A percentile compares a stretch with the other conserved stretches of the same genome.
Evolutionary conservation across 2,888 invertebrate species (phyloP).

Genomic region (Limnephilus lunatus): DNA sequence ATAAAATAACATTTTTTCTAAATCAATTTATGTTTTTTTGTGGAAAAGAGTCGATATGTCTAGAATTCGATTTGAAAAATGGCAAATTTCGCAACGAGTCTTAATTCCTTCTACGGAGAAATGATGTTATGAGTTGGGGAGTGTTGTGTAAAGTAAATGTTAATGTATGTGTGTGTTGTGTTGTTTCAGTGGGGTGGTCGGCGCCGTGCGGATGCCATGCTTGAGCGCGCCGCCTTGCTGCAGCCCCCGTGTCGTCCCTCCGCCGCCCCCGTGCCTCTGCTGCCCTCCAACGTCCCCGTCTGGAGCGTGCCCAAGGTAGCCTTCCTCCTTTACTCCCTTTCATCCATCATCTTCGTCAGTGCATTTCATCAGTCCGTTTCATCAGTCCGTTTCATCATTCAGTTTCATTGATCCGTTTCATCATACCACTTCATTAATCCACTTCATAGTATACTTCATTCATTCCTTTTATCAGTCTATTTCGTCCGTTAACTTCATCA

Average conservation of each 20-base stretch:
- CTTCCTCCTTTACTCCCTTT: no score
- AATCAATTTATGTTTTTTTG: no score
- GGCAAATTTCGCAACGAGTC: no score
- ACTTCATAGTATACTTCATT: no score
- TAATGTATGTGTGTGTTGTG: neutral
- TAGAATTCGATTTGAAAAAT: no score
- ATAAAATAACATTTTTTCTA: no score
- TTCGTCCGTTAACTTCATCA: no score
- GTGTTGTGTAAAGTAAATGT: neutral
- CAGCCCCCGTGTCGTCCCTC: conserved; percentile 73
- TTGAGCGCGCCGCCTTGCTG: conserved; percentile 81
- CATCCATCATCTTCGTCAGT: neutral
- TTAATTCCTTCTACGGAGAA: neutral
- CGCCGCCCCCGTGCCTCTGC: conserved; percentile 69
- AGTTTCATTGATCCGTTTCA: no score
- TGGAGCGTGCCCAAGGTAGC: conserved; percentile 72
- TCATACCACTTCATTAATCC: no score
- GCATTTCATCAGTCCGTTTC: neutral
- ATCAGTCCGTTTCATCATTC: neutral
- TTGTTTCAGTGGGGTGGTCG: conserved; percentile 65
- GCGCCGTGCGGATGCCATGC: conserved; percentile 86
- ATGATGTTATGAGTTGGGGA: neutral
- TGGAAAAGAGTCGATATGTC: no score
- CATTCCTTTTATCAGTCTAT: no score
- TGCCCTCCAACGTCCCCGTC: conserved; percentile 71